Percentiles rank a stretch among this genome's conserved stretches.
Conservation (phyloP, 2,797 vertebrate species). For the Hoplostethus mediterraneus region DNA sequence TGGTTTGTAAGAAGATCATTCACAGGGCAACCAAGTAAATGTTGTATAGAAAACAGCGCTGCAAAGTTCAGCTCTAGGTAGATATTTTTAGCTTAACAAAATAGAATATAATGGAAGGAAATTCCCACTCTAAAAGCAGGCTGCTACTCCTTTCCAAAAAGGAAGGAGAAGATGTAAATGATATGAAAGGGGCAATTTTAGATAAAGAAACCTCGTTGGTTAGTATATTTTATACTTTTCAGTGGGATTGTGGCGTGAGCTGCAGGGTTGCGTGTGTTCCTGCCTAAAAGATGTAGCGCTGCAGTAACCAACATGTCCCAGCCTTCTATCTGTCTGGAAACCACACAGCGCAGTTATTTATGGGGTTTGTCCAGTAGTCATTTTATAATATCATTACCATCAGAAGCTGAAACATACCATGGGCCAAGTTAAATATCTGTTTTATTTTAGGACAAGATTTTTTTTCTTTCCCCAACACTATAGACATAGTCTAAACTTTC, state of each 20-base stretch:
- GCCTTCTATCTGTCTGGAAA: slow-evolving; percentile 81
- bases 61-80: slow-evolving; percentile 49
- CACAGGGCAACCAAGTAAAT: slow-evolving; percentile 48
- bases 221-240: slow-evolving; percentile 57
- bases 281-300: slow-evolving; percentile 67
- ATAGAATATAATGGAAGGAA: slow-evolving; percentile 77
- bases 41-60: slow-evolving; percentile 62
- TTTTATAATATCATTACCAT: slow-evolving; percentile 87
- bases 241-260: slow-evolving; percentile 23
- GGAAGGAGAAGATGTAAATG: slow-evolving; percentile 61
- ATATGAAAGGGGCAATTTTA: slow-evolving; percentile 62
- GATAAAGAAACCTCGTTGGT: slow-evolving; percentile 49
- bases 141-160: slow-evolving; percentile 48
- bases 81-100: slow-evolving; percentile 80
- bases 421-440: slow-evolving; percentile 87
- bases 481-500: slow-evolving; percentile 73
- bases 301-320: slow-evolving; percentile 73
- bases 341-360: slow-evolving; percentile 82
- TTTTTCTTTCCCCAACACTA: slow-evolving; percentile 50
- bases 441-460: slow-evolving; percentile 82
- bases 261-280: slow-evolving; percentile 36
- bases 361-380: slow-evolving; percentile 84
- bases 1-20: slow-evolving; percentile 50
- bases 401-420: slow-evolving; percentile 74
- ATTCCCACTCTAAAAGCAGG: slow-evolving; percentile 72